Conservation (phyloP, 2,888 invertebrate genomes). For the Deilephila elpenor region DNA sequence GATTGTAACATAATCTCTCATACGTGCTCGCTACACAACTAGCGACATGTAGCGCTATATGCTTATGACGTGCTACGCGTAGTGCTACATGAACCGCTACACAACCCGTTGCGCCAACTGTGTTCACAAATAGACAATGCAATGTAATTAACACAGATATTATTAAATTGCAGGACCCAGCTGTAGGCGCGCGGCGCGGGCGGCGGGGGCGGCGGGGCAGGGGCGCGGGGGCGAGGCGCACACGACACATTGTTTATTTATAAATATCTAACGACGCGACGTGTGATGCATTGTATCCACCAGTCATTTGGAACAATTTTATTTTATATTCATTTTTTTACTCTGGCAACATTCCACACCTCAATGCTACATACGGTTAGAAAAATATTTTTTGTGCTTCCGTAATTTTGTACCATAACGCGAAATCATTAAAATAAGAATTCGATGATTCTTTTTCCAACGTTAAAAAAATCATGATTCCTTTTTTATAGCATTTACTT, state of each 20-base stretch:
- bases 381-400: neutral
- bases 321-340: neutral
- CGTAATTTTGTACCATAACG: neutral
- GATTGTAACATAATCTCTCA: no score
- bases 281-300: neutral
- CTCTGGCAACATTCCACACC: slow-evolving; percentile 8
- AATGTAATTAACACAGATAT: neutral
- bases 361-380: neutral
- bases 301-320: slow-evolving; percentile 21
- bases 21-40: no score
- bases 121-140: no score
- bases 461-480: no score
- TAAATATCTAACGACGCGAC: slow-evolving; percentile 12
- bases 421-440: neutral
- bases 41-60: no score
- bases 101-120: neutral
- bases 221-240: neutral
- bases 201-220: neutral
- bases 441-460: neutral
- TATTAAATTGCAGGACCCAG: slow-evolving; percentile 19
- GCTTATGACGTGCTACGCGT: no score
- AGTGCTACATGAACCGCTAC: neutral
- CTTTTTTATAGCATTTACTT: no score
- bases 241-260: slow-evolving; percentile 5
- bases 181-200: slow-evolving; percentile 2